These are phyloP conservation scores for Trachemys scripta DNA, from an alignment of 2,113 vertebrate species.

Conservation along the genomic window DNA sequence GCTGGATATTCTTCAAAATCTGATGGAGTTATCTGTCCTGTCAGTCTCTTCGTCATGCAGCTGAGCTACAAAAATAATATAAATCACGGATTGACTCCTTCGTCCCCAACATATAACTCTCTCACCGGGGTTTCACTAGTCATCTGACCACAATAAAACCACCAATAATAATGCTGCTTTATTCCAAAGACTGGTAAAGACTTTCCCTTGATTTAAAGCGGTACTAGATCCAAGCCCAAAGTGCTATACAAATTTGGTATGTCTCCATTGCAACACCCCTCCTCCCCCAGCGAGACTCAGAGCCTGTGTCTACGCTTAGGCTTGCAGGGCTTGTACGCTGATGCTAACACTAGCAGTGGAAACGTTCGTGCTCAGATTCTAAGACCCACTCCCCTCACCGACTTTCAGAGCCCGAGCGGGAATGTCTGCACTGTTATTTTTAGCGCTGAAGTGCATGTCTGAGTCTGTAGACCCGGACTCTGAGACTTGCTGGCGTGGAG, in stretches of 20 bases:
- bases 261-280: neutral
- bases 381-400: neutral
- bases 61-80: slow-evolving; percentile 4
- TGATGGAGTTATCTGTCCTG: neutral
- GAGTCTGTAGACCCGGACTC: neutral
- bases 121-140: neutral
- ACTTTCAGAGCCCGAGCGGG: neutral
- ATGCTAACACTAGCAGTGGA: neutral
- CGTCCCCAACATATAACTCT: neutral
- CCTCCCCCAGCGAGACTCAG: neutral
- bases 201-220: neutral
- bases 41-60: neutral
- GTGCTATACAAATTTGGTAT: neutral
- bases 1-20: neutral
- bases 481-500: neutral
- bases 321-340: neutral
- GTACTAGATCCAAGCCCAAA: neutral
- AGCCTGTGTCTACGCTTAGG: neutral
- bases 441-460: neutral
- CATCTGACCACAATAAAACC: neutral
- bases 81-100: neutral
- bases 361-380: neutral
- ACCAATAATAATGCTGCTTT: neutral
- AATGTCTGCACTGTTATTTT: neutral
- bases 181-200: neutral